Evolutionary conservation across 2,113 vertebrate species (phyloP), one percentile per base, ranked within the genome.

Genomic region (Entomyzon cyanotis): DNA sequence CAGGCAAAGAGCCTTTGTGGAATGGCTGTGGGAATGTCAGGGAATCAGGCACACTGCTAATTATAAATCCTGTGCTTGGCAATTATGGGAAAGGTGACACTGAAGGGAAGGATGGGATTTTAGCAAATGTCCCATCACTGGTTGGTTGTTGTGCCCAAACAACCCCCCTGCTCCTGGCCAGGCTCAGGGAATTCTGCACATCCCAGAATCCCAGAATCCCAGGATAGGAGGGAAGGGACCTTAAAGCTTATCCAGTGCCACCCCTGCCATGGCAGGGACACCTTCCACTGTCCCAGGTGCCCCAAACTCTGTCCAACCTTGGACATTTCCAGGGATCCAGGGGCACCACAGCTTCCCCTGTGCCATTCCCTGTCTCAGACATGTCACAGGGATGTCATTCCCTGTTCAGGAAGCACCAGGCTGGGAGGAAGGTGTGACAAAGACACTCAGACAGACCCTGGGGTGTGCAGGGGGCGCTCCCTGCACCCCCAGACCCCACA

Each of bases 61-160:
- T 90, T 74, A 63, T 7, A 77, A 95, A 85, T 63, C 33, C 87
- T 12, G 41, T 12, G 55, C 89, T 76, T 30, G 39, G 87, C 42
- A 94, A 59, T 95, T 70, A 89, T 2, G 58, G 6, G 27, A 89
- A 88, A 95, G 95, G 71, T 93, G 91, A 69, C 94, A 81, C 90
- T 56, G 84, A 85, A 87, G 76, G 68, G 68, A 91, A 94, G 83
- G 82, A 90, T 27, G 75, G 93, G 81, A 64, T 88, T 87, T 69
- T 15, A 35, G 74, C 17, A 78, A n/a, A 87, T 74, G 13, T 81
- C 68, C 89, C 41, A 12, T 27, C 70, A 56, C 53, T 22, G 56
- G 24, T 2, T 30, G 59, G 46, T 20, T 24, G 75, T 11, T 89
- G 25, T 41, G 4, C 74, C 49, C 42, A 3, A 15, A 24, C 47